Evolutionary conservation across 2,888 invertebrate genomes (phyloP).

Genomic region (Hydraecia micacea): DNA sequence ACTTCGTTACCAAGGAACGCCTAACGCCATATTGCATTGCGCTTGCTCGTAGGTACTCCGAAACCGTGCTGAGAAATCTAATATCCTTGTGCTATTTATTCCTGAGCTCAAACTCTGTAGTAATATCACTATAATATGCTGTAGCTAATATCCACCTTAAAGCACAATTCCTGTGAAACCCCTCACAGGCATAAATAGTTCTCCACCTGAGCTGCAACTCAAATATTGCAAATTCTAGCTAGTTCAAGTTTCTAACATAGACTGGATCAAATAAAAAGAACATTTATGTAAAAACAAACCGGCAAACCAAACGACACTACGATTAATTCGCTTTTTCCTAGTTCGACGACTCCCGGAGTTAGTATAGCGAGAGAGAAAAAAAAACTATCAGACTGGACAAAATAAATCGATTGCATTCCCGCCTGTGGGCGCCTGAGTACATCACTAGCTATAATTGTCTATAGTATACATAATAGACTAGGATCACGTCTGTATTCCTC

Average conservation of each 20-base stretch:
- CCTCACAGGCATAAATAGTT: neutral
- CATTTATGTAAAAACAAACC: conserved; percentile 14
- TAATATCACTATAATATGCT: neutral
- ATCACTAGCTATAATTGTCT: neutral
- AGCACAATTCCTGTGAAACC: neutral
- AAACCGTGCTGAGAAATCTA: neutral
- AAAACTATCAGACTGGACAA: conserved; percentile 17
- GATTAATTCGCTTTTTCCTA: conserved; percentile 39
- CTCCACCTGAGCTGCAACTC: too few relatives aligned
- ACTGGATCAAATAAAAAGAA: conserved; percentile 2
- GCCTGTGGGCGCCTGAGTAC: neutral
- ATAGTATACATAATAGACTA: neutral
- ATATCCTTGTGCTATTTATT: conserved; percentile 3
- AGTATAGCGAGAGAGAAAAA: conserved; percentile 19
- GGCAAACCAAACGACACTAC: conserved; percentile 5
- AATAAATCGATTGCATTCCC: conserved; percentile 26
- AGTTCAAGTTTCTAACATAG: neutral
- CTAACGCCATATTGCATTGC: neutral
- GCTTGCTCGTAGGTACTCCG: neutral
- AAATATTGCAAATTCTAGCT: neutral
- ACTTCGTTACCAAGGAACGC: neutral
- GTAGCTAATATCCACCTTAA: neutral
- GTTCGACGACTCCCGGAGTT: conserved; percentile 7
- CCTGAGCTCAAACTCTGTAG: neutral
- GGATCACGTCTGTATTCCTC: neutral